These are phyloP conservation scores for Heliornis fulica DNA, from an alignment of 2,113 vertebrate genomes.

Conservation along the genomic window DNA sequence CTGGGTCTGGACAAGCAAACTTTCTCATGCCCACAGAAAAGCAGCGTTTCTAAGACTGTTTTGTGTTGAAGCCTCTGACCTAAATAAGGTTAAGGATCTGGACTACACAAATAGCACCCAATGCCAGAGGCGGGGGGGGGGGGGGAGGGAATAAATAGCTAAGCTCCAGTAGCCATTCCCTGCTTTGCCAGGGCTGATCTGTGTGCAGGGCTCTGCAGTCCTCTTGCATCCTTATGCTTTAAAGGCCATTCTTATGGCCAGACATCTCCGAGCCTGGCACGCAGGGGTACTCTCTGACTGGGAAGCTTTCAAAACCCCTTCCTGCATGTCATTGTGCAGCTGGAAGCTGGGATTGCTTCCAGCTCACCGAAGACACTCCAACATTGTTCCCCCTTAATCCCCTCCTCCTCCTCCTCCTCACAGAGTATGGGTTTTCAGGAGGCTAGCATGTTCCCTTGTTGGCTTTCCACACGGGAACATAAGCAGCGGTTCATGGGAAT, in stretches of 20 bases:
- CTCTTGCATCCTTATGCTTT: neutral
- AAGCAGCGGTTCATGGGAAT: constrained; percentile 34
- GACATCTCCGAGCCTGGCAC: neutral
- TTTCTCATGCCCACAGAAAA: neutral
- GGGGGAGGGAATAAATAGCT: neutral
- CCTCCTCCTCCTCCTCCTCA: neutral
- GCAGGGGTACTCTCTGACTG: neutral
- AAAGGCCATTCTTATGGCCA: neutral
- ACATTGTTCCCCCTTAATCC: constrained; percentile 23
- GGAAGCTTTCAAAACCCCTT: constrained; percentile 17
- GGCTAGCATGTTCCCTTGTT: constrained; percentile 6
- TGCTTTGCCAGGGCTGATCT: neutral
- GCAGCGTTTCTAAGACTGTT: neutral
- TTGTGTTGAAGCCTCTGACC: constrained; percentile 37
- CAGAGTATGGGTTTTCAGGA: neutral
- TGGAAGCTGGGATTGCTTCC: constrained; percentile 38
- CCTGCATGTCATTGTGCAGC: constrained; percentile 32
- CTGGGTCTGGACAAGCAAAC: neutral
- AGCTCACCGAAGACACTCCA: constrained; percentile 27
- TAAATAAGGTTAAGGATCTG: constrained; percentile 44
- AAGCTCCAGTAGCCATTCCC: neutral
- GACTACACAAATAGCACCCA: neutral
- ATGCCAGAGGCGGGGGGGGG: neutral
- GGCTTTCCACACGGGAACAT: neutral
- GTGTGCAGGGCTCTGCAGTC: neutral